Conservation (phyloP, 2,113 vertebrate genomes). For the Nothoprocta perdicaria region DNA sequence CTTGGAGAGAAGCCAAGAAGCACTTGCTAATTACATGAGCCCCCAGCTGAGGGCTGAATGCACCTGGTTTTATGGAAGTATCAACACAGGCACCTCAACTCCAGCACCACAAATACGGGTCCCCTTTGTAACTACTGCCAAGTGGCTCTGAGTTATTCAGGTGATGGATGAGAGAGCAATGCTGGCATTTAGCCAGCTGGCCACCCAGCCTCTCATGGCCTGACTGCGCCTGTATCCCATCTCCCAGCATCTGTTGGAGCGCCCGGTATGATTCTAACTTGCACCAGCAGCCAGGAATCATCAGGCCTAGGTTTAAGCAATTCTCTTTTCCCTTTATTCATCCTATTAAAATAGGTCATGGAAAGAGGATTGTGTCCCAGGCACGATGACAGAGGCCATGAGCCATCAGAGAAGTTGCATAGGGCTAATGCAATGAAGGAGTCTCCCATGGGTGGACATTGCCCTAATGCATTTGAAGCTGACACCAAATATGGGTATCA, state of each 20-base stretch:
- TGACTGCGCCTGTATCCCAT: not conserved
- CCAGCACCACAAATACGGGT: not conserved
- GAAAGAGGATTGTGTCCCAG: not conserved
- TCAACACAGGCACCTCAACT: fast-evolving
- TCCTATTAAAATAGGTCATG: fast-evolving
- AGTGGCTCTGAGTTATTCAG: not conserved
- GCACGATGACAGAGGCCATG: not conserved
- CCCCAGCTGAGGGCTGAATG: not conserved
- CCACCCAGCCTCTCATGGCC: not conserved
- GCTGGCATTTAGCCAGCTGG: not conserved
- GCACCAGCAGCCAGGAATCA: not conserved
- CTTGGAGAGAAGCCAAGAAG: not conserved
- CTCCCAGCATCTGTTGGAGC: not conserved
- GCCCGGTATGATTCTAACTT: not conserved
- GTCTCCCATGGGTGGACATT: not conserved
- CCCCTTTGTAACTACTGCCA: not conserved
- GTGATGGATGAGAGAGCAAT: not conserved
- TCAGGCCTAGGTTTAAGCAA: not conserved
- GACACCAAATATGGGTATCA: not conserved
- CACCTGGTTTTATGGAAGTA: not conserved
- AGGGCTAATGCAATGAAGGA: not conserved
- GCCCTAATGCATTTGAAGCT: not conserved
- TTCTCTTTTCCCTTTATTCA: not conserved
- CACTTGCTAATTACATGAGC: not conserved
- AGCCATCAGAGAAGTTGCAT: not conserved